Conservation (phyloP, 2,888 invertebrate species). For the Hirtodrosophila trivittata region DNA sequence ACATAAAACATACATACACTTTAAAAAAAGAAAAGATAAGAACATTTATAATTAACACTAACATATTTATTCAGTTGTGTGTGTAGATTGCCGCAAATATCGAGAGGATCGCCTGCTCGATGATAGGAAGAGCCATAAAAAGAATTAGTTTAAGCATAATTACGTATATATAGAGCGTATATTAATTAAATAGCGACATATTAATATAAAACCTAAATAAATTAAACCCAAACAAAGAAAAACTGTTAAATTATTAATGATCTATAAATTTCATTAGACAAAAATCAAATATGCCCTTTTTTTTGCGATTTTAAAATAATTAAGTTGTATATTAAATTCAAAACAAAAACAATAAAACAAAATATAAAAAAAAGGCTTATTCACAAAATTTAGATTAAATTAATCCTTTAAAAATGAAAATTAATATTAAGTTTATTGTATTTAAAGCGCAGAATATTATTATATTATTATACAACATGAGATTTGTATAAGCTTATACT, state of each 20-base stretch:
- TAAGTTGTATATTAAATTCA: neutral
- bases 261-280: too few species aligned
- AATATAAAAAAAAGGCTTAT: constrained; percentile 1
- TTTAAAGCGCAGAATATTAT: constrained; percentile 1
- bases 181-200: too few species aligned
- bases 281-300: too few species aligned
- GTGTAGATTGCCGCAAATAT: too few species aligned
- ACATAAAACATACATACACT: too few species aligned
- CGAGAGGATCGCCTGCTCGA: too few species aligned
- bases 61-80: too few species aligned
- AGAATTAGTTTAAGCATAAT: neutral
- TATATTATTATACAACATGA: neutral
- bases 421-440: neutral
- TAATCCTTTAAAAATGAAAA: neutral
- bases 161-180: neutral
- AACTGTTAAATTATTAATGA: constrained; percentile 11
- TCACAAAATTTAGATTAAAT: neutral
- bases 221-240: neutral
- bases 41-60: too few species aligned
- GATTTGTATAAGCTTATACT: constrained; percentile 9
- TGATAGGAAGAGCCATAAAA: too few species aligned
- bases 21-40: too few species aligned
- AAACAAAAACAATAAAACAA: neutral
- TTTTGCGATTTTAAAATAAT: neutral
- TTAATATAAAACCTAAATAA: too few species aligned